phyloP scores from a whole-genome alignment of 2,888 invertebrate genomes.

The Cordilura impudica region DNA sequence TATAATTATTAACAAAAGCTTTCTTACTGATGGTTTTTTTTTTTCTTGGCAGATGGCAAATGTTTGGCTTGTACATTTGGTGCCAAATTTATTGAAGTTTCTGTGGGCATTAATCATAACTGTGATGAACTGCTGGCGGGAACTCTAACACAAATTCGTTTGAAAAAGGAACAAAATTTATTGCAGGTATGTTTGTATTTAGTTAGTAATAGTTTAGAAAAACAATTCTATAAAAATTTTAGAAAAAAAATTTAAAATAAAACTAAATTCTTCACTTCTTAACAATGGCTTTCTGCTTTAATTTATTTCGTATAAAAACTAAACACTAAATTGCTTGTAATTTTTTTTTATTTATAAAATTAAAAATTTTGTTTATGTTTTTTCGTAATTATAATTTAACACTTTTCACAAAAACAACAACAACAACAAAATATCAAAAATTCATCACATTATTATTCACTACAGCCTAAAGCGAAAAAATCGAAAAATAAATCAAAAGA shows the following conservation, averaged over 20 bases:
- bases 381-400: background rate
- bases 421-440: slow-evolving; percentile 26
- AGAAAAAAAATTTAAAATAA: background rate
- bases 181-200: slow-evolving; percentile 73
- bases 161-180: slow-evolving; percentile 84
- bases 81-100: slow-evolving; percentile 96
- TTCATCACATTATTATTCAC: slow-evolving; percentile 53
- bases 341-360: background rate
- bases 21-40: background rate
- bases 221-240: too few relatives aligned
- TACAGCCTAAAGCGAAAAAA: slow-evolving; percentile 64
- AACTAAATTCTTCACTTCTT: background rate
- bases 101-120: slow-evolving; percentile 97
- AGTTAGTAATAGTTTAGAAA: background rate
- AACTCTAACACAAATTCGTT: slow-evolving; percentile 92
- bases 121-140: slow-evolving; percentile 97
- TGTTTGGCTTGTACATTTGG: slow-evolving; percentile 93
- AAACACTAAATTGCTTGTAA: too few relatives aligned
- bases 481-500: slow-evolving; percentile 72
- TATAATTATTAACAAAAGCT: background rate
- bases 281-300: slow-evolving; percentile 17
- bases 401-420: slow-evolving; percentile 1
- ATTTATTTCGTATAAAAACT: too few relatives aligned
- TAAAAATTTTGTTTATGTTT: background rate
- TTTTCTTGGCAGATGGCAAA: slow-evolving; percentile 88